Base-by-base conservation (phyloP, 2,113 vertebrate genomes). In the Piprites chloris region DNA sequence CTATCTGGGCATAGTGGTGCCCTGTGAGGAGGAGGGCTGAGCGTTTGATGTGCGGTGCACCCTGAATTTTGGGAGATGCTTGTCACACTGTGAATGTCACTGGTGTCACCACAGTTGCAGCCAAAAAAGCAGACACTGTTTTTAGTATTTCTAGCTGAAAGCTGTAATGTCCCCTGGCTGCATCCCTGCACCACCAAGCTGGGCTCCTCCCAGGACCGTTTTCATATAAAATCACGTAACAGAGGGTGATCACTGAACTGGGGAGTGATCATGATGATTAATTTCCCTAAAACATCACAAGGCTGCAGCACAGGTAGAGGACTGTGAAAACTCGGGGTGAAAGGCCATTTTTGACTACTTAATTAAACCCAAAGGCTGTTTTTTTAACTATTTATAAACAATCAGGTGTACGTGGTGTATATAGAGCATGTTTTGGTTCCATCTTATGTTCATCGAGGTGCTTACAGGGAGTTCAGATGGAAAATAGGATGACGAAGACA, bases 101-200 rank as follows among this genome's bases (percentile, higher is more conserved):
- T 0, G 0, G 28, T 47, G 56, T 19, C 53, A 33, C 49, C 0
- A 1, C 23, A 44, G 2, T 26, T 35, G 63, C 19, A 73, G 37
- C 42, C 47, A 7, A 14, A 41, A 41, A 22, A 44, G 28, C 4
- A 6, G 58, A 11, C 4, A 3, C 63, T 8, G 11, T 17, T 81
- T 68, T 68, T 6, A 55, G 28, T 22, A 11, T 18, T 39, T 53
- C n/a, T 22, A 15, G 24, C 0, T 72, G 37, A 47, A 77, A 81
- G 22, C 14, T 14, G 11, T 42, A 53, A 15, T 55, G 44, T 59
- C 21, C 42, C 12, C 27, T 9, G n/a, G 17, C 26, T 68, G 30
- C 23, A 8, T 52, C n/a, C 52, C 6, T 19, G 68, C 24, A 18
- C 52, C 41, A 17, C 30, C 9, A 20, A 47, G 39, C 24, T 2